Evolutionary conservation across 2,888 invertebrate species (phyloP).

Genomic region (Pollenia angustigena): DNA sequence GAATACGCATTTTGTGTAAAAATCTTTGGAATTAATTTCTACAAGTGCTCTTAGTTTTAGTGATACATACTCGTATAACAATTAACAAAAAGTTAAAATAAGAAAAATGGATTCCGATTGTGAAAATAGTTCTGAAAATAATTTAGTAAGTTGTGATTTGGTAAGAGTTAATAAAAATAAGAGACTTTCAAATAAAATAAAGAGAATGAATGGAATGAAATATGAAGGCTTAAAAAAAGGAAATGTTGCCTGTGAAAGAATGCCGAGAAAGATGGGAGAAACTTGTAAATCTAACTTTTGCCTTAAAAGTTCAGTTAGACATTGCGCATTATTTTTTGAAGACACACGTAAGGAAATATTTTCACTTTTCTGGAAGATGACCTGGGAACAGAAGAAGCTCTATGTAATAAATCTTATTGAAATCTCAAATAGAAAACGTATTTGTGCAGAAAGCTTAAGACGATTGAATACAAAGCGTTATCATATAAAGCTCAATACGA

Average conservation of each 20-base stretch:
- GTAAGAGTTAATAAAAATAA: not conserved
- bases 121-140: slow-evolving; percentile 7
- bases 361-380: slow-evolving; percentile 25
- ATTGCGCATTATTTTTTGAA: slow-evolving; percentile 33
- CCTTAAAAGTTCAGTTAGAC: slow-evolving; percentile 24
- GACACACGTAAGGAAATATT: slow-evolving; percentile 31
- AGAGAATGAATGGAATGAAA: slow-evolving; percentile 14
- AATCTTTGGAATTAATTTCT: not conserved
- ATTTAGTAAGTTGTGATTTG: not conserved
- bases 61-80: not conserved
- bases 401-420: slow-evolving; percentile 32
- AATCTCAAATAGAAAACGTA: slow-evolving; percentile 37
- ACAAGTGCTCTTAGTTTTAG: not conserved
- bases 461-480: slow-evolving; percentile 21
- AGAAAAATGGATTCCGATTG: slow-evolving; percentile 2
- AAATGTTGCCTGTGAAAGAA: slow-evolving; percentile 61
- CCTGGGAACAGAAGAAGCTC: slow-evolving; percentile 24
- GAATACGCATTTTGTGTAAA: not conserved
- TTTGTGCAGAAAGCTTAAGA: slow-evolving; percentile 28
- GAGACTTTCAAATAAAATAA: not conserved
- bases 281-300: slow-evolving; percentile 29
- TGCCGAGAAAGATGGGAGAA: slow-evolving; percentile 67
- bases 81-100: too few relatives aligned
- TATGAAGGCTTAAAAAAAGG: slow-evolving; percentile 7
- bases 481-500: slow-evolving; percentile 17